Evolutionary conservation across 1,140 invertebrate genomes (phyloP).

Genomic region (Cecropterus lyciades): DNA sequence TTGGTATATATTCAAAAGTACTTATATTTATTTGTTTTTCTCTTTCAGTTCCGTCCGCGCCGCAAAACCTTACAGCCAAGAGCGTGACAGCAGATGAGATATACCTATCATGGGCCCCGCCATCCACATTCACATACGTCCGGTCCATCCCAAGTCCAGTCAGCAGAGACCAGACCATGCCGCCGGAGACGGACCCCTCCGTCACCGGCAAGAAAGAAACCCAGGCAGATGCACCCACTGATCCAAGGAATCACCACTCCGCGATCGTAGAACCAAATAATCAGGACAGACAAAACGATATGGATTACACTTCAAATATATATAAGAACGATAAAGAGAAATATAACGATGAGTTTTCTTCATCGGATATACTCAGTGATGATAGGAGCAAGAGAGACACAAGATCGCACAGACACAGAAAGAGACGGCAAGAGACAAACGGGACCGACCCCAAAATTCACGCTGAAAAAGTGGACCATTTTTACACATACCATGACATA

Average conservation of each 20-base stretch:
- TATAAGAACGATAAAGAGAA: slow-evolving; percentile 65
- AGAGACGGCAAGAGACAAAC: slow-evolving; percentile 65
- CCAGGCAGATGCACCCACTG: slow-evolving; percentile 59
- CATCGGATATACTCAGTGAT: slow-evolving; percentile 57
- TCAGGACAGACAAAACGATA: slow-evolving; percentile 53
- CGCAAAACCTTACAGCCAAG: slow-evolving; percentile 90
- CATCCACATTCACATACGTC: slow-evolving; percentile 88
- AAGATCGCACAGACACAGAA: slow-evolving; percentile 70
- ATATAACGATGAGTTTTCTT: slow-evolving; percentile 64
- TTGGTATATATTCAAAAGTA: not conserved
- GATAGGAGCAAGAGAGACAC: slow-evolving; percentile 58
- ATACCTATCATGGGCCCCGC: slow-evolving; percentile 91
- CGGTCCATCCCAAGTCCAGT: slow-evolving; percentile 53
- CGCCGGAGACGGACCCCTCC: slow-evolving; percentile 41
- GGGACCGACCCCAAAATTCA: slow-evolving; percentile 53
- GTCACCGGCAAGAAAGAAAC: slow-evolving; percentile 49
- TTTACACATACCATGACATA: slow-evolving; percentile 54
- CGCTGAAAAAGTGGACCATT: slow-evolving; percentile 49
- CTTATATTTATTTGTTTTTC: slow-evolving; percentile 10
- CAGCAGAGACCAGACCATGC: slow-evolving; percentile 39
- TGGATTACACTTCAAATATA: slow-evolving; percentile 51
- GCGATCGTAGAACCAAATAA: slow-evolving; percentile 40
- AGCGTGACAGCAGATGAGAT: slow-evolving; percentile 91
- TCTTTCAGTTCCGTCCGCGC: slow-evolving; percentile 91
- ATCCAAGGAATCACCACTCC: slow-evolving; percentile 42